Base-by-base conservation (phyloP, 1,140 invertebrate genomes). In the Ostrea denselamellosa region DNA sequence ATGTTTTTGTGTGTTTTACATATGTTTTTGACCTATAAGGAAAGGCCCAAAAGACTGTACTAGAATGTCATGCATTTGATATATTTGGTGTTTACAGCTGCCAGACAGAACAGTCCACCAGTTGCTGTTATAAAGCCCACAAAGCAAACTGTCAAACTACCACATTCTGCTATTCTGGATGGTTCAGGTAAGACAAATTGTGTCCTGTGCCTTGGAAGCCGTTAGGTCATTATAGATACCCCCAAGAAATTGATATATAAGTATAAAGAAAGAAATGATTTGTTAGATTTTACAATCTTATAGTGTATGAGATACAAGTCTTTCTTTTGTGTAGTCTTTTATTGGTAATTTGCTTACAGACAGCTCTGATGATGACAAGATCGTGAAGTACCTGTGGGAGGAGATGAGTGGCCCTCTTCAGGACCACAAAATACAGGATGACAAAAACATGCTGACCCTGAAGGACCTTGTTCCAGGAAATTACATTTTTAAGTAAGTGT, bases 151-250 rank as follows among this genome's bases (percentile, higher is more conserved):
- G 97, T 99, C 7, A 98, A 98, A 90, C 95, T 98, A 89, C 98
- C 98, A 10, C 99, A 98, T 90, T 97, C 97, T 68, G 98, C 98
- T 8, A 97, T 99, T 25, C 96, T 99, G 14, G 98, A 99, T 95
- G 98, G 98, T 2, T 97, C 97, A 44, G 95, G 95, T 95, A 89
- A 88, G 90, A 68, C 53, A 22, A 8, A 9, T 83, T 44, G 34
- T 44, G 34, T 44, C 34, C 34, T 44, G 1, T 44, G 34, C 34
- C 34, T 44, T 44, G 34, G 34, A 44, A 44, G 34, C 34, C 34
- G 1, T 44, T 44, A 44, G 34, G 5, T 44, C 34, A 44, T 44
- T 2, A 44, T 44, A 44, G 34, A 44, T 44, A 44, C 34, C 34
- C n/a, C 34, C 34, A 44, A 44, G 34, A 44, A 44, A 44, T 44